These are phyloP conservation scores for Sinohyriopsis cumingii DNA, from an alignment of 2,888 invertebrate species.

Conservation along the genomic window DNA sequence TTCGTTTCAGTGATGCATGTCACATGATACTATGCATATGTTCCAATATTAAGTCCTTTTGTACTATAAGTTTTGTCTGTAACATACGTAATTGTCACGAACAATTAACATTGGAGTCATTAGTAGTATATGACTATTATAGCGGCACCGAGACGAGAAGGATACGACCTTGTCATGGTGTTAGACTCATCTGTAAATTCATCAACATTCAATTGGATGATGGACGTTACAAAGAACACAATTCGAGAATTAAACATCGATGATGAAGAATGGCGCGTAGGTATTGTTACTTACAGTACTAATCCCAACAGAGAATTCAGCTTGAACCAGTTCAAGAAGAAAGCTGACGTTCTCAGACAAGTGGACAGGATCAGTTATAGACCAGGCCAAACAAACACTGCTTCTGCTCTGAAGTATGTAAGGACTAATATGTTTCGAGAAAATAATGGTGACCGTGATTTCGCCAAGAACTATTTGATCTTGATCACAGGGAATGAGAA, in stretches of 20 bases:
- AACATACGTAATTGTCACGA: too few relatives aligned
- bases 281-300: conserved; percentile 52
- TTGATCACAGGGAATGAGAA: conserved; percentile 52
- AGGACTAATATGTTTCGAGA: conserved; percentile 48
- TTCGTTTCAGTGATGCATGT: too few relatives aligned
- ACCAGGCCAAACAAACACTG: conserved; percentile 54
- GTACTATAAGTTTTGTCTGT: too few relatives aligned
- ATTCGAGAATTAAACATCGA: conserved; percentile 50
- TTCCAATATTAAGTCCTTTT: too few relatives aligned
- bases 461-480: conserved; percentile 54
- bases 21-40: too few relatives aligned
- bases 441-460: conserved; percentile 52
- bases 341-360: conserved; percentile 19
- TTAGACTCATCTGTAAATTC: conserved; percentile 46
- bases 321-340: conserved; percentile 39
- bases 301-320: conserved; percentile 51
- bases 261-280: conserved; percentile 53
- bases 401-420: conserved; percentile 51
- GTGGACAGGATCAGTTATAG: conserved; percentile 16
- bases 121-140: too few relatives aligned
- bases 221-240: conserved; percentile 35
- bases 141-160: conserved; percentile 17
- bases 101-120: too few relatives aligned
- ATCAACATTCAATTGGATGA: conserved; percentile 47
- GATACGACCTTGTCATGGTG: conserved; percentile 46